Evolutionary conservation across 2,888 invertebrate genomes (phyloP).

Genomic region (Aporophyla nigra): DNA sequence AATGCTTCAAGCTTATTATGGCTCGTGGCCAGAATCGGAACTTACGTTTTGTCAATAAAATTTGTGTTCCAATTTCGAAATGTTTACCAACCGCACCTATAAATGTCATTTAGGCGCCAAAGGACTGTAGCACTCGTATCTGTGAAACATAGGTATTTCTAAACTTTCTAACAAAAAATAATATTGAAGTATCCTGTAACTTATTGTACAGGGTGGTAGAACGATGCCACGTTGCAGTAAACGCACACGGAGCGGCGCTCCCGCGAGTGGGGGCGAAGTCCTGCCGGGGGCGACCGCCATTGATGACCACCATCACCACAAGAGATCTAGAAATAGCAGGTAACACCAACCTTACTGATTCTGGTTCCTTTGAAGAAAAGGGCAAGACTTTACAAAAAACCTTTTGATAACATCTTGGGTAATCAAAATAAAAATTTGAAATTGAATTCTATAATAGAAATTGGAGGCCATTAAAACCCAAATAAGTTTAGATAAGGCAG

Average conservation of each 20-base stretch:
- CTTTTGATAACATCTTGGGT: neutral
- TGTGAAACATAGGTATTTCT: neutral
- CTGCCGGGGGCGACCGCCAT: constrained; percentile 84
- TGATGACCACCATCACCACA: constrained; percentile 87
- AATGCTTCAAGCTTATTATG: neutral
- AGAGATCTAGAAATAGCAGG: constrained; percentile 88
- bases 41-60: neutral
- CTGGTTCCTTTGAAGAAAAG: neutral
- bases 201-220: constrained; percentile 84
- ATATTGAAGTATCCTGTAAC: constrained; percentile 12
- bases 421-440: no score
- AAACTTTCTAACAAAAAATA: neutral
- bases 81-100: neutral
- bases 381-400: neutral
- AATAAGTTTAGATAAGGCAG: no score
- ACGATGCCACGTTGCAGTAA: constrained; percentile 90
- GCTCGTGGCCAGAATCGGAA: no score
- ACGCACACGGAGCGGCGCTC: constrained; percentile 87
- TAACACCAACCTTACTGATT: constrained; percentile 47
- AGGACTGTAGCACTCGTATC: neutral
- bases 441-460: neutral
- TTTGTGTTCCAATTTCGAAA: neutral
- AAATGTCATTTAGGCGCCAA: neutral
- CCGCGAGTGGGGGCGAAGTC: constrained; percentile 78
- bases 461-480: neutral